These are phyloP conservation scores for Pentalonia nigronervosa DNA, from an alignment of 1,140 invertebrate species.

Conservation along the genomic window DNA sequence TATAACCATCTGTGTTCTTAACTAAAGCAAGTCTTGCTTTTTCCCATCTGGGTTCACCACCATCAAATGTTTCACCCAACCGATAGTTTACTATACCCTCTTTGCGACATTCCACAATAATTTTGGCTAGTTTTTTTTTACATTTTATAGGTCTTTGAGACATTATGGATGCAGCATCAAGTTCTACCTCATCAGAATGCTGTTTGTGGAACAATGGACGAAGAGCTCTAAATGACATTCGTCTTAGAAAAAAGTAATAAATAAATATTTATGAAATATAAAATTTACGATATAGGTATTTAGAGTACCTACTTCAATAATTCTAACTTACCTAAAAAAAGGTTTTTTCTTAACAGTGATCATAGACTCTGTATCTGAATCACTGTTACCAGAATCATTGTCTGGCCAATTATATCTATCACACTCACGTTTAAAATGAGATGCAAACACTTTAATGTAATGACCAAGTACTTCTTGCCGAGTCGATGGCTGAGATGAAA, in stretches of 20 bases:
- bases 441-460: slow-evolving; percentile 83
- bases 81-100: slow-evolving; percentile 92
- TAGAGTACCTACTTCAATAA: slow-evolving; percentile 69
- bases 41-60: slow-evolving; percentile 89
- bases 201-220: slow-evolving; percentile 89
- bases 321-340: slow-evolving; percentile 74
- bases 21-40: slow-evolving; percentile 84
- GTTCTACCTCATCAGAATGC: slow-evolving; percentile 86
- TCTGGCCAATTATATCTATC: slow-evolving; percentile 64
- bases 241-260: slow-evolving; percentile 62
- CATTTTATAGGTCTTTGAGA: slow-evolving; percentile 76
- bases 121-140: slow-evolving; percentile 87
- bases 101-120: slow-evolving; percentile 89
- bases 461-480: slow-evolving; percentile 79
- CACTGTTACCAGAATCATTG: slow-evolving; percentile 57
- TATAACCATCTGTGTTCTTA: slow-evolving; percentile 88
- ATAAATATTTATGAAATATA: slow-evolving; percentile 71
- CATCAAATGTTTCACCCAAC: slow-evolving; percentile 88
- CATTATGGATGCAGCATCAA: slow-evolving; percentile 68
- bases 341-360: slow-evolving; percentile 69
- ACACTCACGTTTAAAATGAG: slow-evolving; percentile 81
- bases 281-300: background rate
- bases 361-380: slow-evolving; percentile 62
- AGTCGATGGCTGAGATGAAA: slow-evolving; percentile 70
- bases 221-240: slow-evolving; percentile 88